These are phyloP conservation scores for Panagrolaimus sp. DNA, from an alignment of 1,140 invertebrate species.

Conservation along the genomic window DNA sequence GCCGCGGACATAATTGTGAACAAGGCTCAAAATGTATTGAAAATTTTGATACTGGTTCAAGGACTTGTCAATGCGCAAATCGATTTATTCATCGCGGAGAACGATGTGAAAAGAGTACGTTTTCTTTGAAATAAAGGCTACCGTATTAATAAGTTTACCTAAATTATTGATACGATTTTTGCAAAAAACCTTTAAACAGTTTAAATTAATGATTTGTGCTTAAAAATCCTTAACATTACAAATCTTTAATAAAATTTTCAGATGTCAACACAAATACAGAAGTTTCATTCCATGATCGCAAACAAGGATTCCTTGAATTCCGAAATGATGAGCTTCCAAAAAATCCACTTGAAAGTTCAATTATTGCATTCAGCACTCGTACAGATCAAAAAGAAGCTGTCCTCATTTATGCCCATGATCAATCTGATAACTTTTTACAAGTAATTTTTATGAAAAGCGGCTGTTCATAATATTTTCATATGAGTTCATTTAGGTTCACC, in stretches of 20 bases:
- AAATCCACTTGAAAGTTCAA: slow-evolving; percentile 52
- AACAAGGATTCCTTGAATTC: slow-evolving; percentile 46
- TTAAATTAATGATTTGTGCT: too few relatives aligned
- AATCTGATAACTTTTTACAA: slow-evolving; percentile 61
- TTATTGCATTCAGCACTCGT: slow-evolving; percentile 59
- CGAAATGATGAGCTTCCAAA: slow-evolving; percentile 32
- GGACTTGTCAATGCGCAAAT: slow-evolving; percentile 45
- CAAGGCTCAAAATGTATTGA: slow-evolving; percentile 42
- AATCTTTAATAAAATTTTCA: slow-evolving; percentile 37
- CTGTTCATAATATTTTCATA: neutral
- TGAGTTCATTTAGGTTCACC: slow-evolving; percentile 34
- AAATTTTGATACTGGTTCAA: slow-evolving; percentile 43
- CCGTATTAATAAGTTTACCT: too few relatives aligned
- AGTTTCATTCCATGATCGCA: slow-evolving; percentile 53
- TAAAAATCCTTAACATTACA: neutral
- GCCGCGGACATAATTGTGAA: slow-evolving; percentile 34
- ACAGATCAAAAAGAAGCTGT: slow-evolving; percentile 54
- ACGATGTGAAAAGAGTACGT: slow-evolving; percentile 47
- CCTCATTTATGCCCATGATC: slow-evolving; percentile 60
- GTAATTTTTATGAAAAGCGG: slow-evolving; percentile 31
- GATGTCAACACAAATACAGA: slow-evolving; percentile 60
- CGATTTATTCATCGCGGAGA: slow-evolving; percentile 39
- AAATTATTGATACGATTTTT: too few relatives aligned
- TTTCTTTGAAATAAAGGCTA: too few relatives aligned
- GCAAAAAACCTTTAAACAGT: too few relatives aligned